phyloP scores from a whole-genome alignment of 2,113 vertebrate genomes.

The Lutjanus erythropterus region DNA sequence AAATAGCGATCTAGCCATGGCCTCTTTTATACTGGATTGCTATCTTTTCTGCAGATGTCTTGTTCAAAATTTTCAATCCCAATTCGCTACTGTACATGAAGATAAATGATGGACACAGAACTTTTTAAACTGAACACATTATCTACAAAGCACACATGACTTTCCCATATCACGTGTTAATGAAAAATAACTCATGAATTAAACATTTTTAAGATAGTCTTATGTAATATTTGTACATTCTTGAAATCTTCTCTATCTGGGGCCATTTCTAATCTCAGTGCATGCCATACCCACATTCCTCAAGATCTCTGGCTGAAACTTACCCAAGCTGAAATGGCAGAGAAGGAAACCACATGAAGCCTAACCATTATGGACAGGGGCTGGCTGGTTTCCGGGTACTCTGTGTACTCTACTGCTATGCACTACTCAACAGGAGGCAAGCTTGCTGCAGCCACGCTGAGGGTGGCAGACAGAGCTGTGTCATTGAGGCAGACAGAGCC shows the following conservation, averaged over 20 bases:
- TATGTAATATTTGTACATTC: slow-evolving; percentile 28
- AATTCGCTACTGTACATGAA: not conserved
- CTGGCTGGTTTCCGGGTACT: slow-evolving; percentile 70
- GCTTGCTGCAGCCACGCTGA: slow-evolving; percentile 17
- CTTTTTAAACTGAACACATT: not conserved
- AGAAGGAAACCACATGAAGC: slow-evolving; percentile 70
- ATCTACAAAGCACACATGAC: not conserved
- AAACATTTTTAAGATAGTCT: slow-evolving; percentile 27
- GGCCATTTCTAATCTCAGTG: slow-evolving; percentile 47
- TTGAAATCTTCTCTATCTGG: slow-evolving; percentile 32
- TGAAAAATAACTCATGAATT: not conserved
- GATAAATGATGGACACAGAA: not conserved
- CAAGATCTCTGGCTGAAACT: slow-evolving; percentile 55
- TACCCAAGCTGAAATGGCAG: slow-evolving; percentile 59
- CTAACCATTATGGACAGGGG: slow-evolving; percentile 69
- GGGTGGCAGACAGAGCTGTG: slow-evolving; percentile 38
- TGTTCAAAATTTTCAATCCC: not conserved
- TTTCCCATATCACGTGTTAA: not conserved
- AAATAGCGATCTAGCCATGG: slow-evolving; percentile 39
- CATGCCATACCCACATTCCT: slow-evolving; percentile 73
- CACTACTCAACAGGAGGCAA: slow-evolving; percentile 41
- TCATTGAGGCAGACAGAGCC: slow-evolving; percentile 45
- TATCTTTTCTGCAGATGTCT: slow-evolving; percentile 7
- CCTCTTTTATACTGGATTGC: slow-evolving; percentile 22
- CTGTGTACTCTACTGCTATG: slow-evolving; percentile 54